Evolutionary conservation across 23 tunicate species (phyloP).

Genomic region (Botrylloides violaceus): DNA sequence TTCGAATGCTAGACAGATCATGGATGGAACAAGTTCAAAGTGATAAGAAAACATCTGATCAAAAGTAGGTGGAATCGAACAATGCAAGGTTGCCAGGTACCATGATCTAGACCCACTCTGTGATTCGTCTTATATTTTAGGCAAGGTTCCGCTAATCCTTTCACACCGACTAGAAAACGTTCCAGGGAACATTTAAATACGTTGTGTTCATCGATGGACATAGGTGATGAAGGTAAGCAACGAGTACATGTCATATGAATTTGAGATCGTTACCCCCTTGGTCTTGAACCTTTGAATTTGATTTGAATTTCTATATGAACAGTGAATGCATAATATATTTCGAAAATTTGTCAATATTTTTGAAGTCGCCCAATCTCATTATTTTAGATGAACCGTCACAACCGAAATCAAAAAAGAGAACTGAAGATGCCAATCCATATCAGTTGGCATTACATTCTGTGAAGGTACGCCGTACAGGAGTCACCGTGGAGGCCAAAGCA

Average conservation of each 20-base stretch:
- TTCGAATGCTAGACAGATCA: conserved; percentile 55
- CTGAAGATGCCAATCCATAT: conserved; percentile 38
- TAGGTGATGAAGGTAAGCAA: background rate
- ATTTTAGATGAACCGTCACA: background rate
- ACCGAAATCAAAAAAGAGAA: background rate
- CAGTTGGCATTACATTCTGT: conserved; percentile 79
- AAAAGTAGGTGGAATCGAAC: background rate
- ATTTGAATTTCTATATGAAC: background rate
- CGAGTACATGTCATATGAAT: too few relatives aligned
- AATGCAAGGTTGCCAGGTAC: too few relatives aligned
- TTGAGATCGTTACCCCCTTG: too few relatives aligned
- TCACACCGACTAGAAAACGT: background rate
- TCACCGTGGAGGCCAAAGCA: conserved; percentile 83
- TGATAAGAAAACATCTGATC: background rate
- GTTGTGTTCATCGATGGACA: background rate
- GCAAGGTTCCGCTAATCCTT: too few relatives aligned
- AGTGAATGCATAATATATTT: background rate
- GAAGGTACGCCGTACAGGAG: conserved; percentile 81
- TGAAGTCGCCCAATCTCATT: too few relatives aligned
- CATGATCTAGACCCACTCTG: too few relatives aligned
- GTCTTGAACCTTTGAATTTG: too few relatives aligned
- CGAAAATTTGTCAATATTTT: conserved; percentile 1
- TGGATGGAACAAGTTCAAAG: conserved; percentile 34
- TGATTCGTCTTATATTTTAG: too few relatives aligned
- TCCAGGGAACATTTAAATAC: background rate